Conservation (phyloP, 2,797 vertebrate species). For the Argya squamiceps region DNA sequence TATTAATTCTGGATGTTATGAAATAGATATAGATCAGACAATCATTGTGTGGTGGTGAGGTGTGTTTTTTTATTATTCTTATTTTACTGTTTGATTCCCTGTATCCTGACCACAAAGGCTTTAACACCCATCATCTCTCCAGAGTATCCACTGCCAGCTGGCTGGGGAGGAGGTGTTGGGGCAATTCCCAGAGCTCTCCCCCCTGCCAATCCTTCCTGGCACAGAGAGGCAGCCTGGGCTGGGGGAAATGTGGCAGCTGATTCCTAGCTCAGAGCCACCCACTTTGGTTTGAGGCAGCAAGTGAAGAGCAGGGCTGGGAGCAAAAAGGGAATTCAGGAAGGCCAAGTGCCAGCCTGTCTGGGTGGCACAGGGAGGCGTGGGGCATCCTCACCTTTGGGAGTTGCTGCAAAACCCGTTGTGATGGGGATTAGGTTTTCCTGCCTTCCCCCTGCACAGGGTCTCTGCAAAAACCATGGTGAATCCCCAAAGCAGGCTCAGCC, state of each 20-base stretch:
- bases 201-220: not conserved
- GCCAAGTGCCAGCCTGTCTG: not conserved
- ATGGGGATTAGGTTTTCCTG: not conserved
- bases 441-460: not conserved
- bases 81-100: slow-evolving; percentile 22
- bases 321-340: not conserved
- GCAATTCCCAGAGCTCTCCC: not conserved
- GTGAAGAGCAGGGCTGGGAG: not conserved
- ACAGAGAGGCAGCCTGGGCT: not conserved
- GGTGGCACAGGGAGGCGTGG: not conserved
- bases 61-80: not conserved
- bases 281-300: not conserved
- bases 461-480: accelerated
- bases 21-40: slow-evolving; percentile 73
- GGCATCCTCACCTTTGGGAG: not conserved
- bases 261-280: not conserved
- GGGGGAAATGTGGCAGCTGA: not conserved
- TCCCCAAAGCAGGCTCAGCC: not conserved
- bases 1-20: slow-evolving; percentile 75
- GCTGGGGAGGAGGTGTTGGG: not conserved
- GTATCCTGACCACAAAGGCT: not conserved
- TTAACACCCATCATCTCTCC: not conserved
- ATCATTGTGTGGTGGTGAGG: not conserved
- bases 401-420: not conserved
- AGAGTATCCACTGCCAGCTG: not conserved